These are phyloP conservation scores for Lasaia peninsularis DNA, from an alignment of 1,140 invertebrate species.

Conservation along the genomic window DNA sequence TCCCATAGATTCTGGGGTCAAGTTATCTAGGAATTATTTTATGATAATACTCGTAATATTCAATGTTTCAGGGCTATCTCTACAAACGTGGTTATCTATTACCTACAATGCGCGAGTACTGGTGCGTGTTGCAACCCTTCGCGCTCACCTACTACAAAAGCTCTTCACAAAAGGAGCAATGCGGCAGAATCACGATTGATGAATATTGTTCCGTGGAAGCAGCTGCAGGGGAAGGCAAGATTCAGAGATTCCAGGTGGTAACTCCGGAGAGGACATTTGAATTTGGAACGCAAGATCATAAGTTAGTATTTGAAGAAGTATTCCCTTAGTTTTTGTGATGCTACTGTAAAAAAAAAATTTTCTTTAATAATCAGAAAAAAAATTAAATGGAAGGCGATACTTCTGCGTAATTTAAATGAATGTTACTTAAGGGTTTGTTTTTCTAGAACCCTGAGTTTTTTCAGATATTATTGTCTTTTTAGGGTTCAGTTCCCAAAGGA, in stretches of 20 bases:
- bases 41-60: conserved; percentile 15
- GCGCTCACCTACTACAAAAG: conserved; percentile 87
- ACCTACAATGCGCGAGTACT: conserved; percentile 86
- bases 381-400: too few relatives aligned
- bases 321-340: too few relatives aligned
- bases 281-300: conserved; percentile 83
- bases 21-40: too few relatives aligned
- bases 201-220: conserved; percentile 83
- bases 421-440: too few relatives aligned
- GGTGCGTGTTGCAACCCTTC: conserved; percentile 87
- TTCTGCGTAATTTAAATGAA: too few relatives aligned
- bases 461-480: too few relatives aligned
- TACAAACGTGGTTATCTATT: conserved; percentile 86
- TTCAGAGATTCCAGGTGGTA: conserved; percentile 78
- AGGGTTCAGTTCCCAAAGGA: too few relatives aligned
- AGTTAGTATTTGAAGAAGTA: conserved; percentile 48
- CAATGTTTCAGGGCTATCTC: conserved; percentile 82
- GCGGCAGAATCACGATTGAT: conserved; percentile 82
- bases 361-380: too few relatives aligned
- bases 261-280: conserved; percentile 84
- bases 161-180: conserved; percentile 83
- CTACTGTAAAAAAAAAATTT: too few relatives aligned
- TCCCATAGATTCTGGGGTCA: too few relatives aligned
- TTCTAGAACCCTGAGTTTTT: too few relatives aligned
- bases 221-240: conserved; percentile 74